Percentiles rank a stretch among this genome's conserved stretches.
phyloP scores from a whole-genome alignment of 2,888 invertebrate species.

The Xestia sexstrigata region DNA sequence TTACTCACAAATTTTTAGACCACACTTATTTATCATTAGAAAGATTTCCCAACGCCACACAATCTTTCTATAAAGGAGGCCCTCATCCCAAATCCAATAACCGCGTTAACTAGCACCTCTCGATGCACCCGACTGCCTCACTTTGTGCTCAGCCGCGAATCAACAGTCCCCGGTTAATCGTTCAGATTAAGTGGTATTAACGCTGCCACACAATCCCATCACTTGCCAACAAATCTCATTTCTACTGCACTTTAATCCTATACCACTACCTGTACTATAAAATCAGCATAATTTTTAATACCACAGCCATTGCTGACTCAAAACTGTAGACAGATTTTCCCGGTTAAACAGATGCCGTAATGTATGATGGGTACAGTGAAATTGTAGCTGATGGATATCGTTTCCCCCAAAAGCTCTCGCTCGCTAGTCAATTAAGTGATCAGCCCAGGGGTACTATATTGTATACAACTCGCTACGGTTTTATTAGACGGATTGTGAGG shows the following conservation, averaged over 20 bases:
- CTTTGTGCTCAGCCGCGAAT: slow-evolving; percentile 73
- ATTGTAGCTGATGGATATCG: slow-evolving; percentile 59
- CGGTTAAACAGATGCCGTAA: slow-evolving; percentile 59
- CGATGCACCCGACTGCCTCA: slow-evolving; percentile 69
- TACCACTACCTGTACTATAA: slow-evolving; percentile 51
- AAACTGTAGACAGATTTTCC: not conserved
- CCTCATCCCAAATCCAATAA: slow-evolving; percentile 73
- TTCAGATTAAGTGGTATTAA: slow-evolving; percentile 84
- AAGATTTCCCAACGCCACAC: not conserved
- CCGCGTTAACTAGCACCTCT: slow-evolving; percentile 54
- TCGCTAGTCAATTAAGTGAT: slow-evolving; percentile 89
- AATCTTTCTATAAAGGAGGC: slow-evolving; percentile 30
- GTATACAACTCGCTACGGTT: slow-evolving; percentile 77
- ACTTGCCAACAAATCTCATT: slow-evolving; percentile 88
- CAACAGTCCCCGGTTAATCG: slow-evolving; percentile 80
- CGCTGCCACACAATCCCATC: slow-evolving; percentile 85
- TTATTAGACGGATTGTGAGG: slow-evolving; percentile 83
- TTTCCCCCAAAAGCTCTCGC: slow-evolving; percentile 82
- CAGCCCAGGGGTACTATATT: slow-evolving; percentile 86
- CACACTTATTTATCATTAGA: not conserved
- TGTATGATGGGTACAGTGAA: slow-evolving; percentile 61
- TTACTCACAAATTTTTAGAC: not conserved
- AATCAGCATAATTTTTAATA: slow-evolving; percentile 40
- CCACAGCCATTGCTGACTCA: slow-evolving; percentile 64
- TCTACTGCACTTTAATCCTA: slow-evolving; percentile 87